A percentile compares a stretch with the other conserved stretches of the same genome.
phyloP scores from a whole-genome alignment of 2,113 vertebrate genomes.

The Sylvia atricapilla region DNA sequence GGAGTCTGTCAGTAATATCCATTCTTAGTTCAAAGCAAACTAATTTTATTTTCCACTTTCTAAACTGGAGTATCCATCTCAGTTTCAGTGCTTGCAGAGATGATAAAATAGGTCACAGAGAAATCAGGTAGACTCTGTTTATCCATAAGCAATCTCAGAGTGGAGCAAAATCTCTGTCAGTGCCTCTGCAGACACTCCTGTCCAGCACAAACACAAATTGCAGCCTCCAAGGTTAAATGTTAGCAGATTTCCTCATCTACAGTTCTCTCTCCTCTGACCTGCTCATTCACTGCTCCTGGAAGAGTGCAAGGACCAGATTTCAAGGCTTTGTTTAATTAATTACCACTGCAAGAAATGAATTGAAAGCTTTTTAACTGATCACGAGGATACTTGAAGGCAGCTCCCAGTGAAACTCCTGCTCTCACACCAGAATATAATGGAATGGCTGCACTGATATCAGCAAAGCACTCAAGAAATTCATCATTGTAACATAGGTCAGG shows the following conservation, averaged over 20 bases:
- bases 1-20: conserved; percentile 19
- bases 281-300: neutral
- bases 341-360: neutral
- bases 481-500: conserved; percentile 5
- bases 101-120: neutral
- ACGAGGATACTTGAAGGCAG: neutral
- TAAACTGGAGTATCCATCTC: neutral
- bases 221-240: neutral
- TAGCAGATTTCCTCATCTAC: neutral
- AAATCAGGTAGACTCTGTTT: neutral
- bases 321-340: conserved; percentile 1
- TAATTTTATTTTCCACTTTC: neutral
- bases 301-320: neutral
- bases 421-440: neutral
- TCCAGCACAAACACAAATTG: neutral
- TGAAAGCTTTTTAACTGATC: neutral
- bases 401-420: neutral
- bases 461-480: neutral
- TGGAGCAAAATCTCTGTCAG: neutral
- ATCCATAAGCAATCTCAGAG: neutral
- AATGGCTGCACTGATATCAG: neutral
- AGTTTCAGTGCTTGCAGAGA: neutral
- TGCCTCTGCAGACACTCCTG: neutral
- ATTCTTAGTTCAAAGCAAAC: conserved; percentile 11
- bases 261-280: neutral